Percentiles rank a stretch among this genome's conserved stretches.
Evolutionary conservation across 2,888 invertebrate genomes (phyloP).

Genomic region (Eledone cirrhosa): DNA sequence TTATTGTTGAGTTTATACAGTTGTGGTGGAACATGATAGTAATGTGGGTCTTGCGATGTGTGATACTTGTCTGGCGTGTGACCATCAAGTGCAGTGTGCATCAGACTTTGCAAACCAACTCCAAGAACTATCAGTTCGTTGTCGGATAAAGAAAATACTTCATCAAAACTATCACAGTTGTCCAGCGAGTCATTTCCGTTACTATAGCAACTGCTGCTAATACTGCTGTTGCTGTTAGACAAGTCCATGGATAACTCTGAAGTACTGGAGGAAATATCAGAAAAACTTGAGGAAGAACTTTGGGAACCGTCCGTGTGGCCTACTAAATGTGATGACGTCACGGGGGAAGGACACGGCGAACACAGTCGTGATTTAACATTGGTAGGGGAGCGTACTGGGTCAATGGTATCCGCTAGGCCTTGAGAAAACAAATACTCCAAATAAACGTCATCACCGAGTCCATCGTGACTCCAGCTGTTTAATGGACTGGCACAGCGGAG

Average conservation of each 20-base stretch:
- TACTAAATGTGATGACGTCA: background rate
- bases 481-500: constrained; percentile 48
- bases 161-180: constrained; percentile 25
- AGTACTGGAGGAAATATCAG: background rate
- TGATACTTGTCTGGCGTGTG: background rate
- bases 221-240: background rate
- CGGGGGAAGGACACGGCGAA: background rate
- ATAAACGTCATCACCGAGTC: constrained; percentile 58
- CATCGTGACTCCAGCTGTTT: constrained; percentile 48
- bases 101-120: constrained; percentile 61
- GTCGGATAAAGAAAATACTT: constrained; percentile 33
- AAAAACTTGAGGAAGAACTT: constrained; percentile 15
- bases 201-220: background rate
- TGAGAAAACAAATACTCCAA: constrained; percentile 61
- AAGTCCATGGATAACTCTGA: constrained; percentile 17
- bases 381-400: constrained; percentile 33
- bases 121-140: constrained; percentile 64
- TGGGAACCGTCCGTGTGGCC: background rate
- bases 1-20: background rate
- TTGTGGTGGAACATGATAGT: background rate
- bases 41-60: background rate
- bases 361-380: constrained; percentile 17
- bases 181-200: background rate
- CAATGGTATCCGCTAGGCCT: constrained; percentile 57
- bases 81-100: constrained; percentile 44